A percentile compares a stretch with the other conserved stretches of the same genome.
Evolutionary conservation across 2,797 vertebrate genomes (phyloP).

Genomic region (Mus spretus): DNA sequence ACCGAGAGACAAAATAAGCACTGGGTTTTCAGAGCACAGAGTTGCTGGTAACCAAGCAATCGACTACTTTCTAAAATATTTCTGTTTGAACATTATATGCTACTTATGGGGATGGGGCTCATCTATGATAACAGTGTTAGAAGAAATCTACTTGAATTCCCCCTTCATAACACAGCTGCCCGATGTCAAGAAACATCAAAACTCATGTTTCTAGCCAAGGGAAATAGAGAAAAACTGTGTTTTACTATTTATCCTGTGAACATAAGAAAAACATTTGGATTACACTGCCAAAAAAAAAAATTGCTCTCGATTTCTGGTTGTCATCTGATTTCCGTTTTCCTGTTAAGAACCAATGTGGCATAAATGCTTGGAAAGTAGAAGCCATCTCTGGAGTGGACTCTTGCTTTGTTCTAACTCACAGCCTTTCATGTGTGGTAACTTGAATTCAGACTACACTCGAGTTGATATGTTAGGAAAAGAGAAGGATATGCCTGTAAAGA

Average conservation of each 20-base stretch:
- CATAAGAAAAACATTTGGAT: conserved; percentile 49
- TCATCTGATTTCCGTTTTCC: conserved; percentile 11
- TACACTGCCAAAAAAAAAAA: conserved; percentile 41
- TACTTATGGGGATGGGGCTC: conserved; percentile 81
- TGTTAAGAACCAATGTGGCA: conserved; percentile 57
- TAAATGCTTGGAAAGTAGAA: background rate
- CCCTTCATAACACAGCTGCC: background rate
- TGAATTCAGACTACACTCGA: conserved; percentile 5
- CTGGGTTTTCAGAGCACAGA: conserved; percentile 75
- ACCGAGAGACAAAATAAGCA: conserved; percentile 82
- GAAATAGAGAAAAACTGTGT: background rate
- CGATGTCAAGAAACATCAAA: background rate
- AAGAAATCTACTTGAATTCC: conserved; percentile 61
- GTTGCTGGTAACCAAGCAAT: conserved; percentile 81
- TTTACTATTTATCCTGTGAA: conserved; percentile 47
- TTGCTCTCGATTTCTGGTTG: background rate
- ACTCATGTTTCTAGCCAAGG: background rate
- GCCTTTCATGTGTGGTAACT: conserved; percentile 14
- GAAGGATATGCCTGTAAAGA: background rate
- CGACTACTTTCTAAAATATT: conserved; percentile 78
- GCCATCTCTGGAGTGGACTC: background rate
- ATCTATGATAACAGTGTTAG: conserved; percentile 77
- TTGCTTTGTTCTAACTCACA: background rate
- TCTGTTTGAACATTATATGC: conserved; percentile 75
- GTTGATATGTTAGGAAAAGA: background rate